Conservation (phyloP, 2,113 vertebrate species). For the Oryzias celebensis region DNA sequence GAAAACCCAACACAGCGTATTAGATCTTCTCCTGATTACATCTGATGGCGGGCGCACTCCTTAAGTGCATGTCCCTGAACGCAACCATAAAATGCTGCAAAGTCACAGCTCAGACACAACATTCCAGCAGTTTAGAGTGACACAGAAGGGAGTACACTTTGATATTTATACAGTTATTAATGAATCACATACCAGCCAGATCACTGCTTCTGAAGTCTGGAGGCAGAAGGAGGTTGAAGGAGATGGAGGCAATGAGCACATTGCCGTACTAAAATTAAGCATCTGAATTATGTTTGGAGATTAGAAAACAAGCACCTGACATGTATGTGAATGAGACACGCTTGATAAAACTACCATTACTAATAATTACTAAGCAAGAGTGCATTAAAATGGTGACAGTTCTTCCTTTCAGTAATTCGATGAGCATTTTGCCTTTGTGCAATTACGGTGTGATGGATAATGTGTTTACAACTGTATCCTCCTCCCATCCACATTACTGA, state of each 20-base stretch:
- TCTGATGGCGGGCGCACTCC: conserved; percentile 22
- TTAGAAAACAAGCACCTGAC: conserved; percentile 44
- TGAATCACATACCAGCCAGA: conserved; percentile 57
- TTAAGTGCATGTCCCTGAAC: conserved; percentile 38
- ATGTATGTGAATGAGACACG: conserved; percentile 44
- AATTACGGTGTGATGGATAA: conserved; percentile 38
- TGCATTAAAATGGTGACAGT: conserved; percentile 67
- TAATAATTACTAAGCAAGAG: conserved; percentile 49
- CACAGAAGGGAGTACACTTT: conserved; percentile 33
- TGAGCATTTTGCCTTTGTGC: conserved; percentile 37
- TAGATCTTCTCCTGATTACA: conserved; percentile 40
- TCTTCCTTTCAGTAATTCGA: conserved; percentile 31
- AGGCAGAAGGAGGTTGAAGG: conserved; percentile 26
- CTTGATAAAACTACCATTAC: conserved; percentile 47
- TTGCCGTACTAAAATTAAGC: conserved; percentile 48
- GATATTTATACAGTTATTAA: conserved; percentile 70
- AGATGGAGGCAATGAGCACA: conserved; percentile 23
- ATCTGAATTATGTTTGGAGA: conserved; percentile 37
- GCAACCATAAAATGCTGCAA: conserved; percentile 24
- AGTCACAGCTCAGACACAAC: conserved; percentile 20
- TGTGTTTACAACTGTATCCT: conserved; percentile 48
- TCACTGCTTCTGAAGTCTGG: conserved; percentile 52
- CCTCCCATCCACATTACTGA: conserved; percentile 29
- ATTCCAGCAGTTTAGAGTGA: conserved; percentile 18
- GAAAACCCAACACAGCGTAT: conserved; percentile 34